A percentile compares a stretch with the other conserved stretches of the same genome.
Evolutionary conservation across 2,797 vertebrate genomes (phyloP).

Genomic region (Tokudaia muenninki): DNA sequence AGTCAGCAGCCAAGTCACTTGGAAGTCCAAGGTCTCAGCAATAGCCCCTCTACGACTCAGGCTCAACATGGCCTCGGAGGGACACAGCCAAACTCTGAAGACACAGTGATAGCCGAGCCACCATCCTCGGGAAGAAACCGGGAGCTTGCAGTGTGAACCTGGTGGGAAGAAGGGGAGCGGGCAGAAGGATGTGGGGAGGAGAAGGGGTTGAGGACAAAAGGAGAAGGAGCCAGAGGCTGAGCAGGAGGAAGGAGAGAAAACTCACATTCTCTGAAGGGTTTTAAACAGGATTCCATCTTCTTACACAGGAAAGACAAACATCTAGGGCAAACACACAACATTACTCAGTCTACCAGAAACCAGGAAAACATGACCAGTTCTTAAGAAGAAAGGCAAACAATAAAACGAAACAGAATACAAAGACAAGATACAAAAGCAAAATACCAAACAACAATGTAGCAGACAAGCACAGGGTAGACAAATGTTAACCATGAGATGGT

Average conservation of each 20-base stretch:
- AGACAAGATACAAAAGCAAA: neutral
- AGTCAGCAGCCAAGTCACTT: neutral
- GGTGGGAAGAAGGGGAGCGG: no score
- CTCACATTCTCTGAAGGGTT: neutral
- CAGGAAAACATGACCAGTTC: neutral
- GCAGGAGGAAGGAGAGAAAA: neutral
- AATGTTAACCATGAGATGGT: neutral
- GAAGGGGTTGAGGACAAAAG: neutral
- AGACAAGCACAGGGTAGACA: neutral
- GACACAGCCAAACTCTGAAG: neutral
- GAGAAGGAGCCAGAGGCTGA: no score
- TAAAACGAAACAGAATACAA: neutral
- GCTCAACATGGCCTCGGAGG: neutral
- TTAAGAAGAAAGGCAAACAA: neutral
- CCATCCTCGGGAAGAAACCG: neutral
- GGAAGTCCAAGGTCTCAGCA: neutral
- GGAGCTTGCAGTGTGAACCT: neutral
- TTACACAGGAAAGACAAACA: neutral
- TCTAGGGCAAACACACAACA: neutral
- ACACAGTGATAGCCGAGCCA: neutral
- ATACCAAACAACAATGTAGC: neutral
- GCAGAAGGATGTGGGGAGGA: neutral
- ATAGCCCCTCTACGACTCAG: no score
- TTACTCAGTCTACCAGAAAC: neutral
- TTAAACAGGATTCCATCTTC: neutral